Evolutionary conservation across 2,888 invertebrate species (phyloP), one percentile per base, ranked within the genome.

Genomic region (Byasa hedistus): DNA sequence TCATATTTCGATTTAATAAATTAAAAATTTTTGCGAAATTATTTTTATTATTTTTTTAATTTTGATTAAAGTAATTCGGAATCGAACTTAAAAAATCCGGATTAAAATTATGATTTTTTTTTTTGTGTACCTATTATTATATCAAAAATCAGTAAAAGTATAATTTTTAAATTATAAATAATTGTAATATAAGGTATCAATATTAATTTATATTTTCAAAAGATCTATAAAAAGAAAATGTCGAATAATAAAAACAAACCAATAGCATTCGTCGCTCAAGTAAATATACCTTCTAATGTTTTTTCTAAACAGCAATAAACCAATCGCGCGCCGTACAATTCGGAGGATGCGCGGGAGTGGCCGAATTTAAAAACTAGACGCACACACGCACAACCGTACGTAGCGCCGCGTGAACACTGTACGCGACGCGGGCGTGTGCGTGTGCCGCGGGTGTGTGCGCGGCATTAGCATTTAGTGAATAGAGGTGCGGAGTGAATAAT

Each of bases 391-490:
- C 19, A 32, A 17, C 12, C 22, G 17, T 48, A 59, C 51, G 48
- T 27, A 23, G 36, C 17, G 23, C 12, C 21, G 22, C 12, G 36
- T 23, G 1, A 5, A 64, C 52, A 58, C 64, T 65, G 36, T 61
- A 10, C 36, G 56, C 68, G 1, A 15, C 70, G 69, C 66, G 32
- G 69, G n/a, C 64, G 51, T 39, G 48, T 61, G 32, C 27, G n/a
- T 39, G 56, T 2, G 39, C 23, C 3, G n/a, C 17, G 4, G 0
- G 19, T 74, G 77, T 79, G 77, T 80, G 81, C 69, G 79, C 75
- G 76, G 36, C 65, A 86, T 87, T 88, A 84, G 79, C 86, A 86
- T 87, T 83, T 84, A 82, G 75, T 86, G 83, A 87, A 87, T 87
- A 84, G 79, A 77, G 78, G 83, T 82, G 77, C 75, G 76, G 56